Conservation (phyloP, 2,797 vertebrate genomes). For the Uromys caudimaculatus region DNA sequence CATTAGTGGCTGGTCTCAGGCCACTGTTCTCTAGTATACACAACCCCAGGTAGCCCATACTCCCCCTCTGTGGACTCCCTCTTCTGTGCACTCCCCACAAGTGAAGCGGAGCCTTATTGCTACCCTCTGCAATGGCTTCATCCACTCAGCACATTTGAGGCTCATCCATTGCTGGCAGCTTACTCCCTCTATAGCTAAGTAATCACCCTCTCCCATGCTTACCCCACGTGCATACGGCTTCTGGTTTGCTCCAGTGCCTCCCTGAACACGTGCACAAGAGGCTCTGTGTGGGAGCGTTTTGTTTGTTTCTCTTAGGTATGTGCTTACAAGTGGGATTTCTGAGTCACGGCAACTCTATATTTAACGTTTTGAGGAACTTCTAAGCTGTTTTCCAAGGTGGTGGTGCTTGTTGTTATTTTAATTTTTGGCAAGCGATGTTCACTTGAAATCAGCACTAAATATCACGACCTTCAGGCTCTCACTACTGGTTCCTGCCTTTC, state of each 20-base stretch:
- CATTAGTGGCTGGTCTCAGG: rapidly evolving
- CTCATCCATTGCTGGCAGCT: rapidly evolving
- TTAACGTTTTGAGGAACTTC: background rate
- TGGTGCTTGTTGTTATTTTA: background rate
- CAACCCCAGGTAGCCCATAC: rapidly evolving
- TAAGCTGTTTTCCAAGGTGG: background rate
- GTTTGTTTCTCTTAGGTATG: background rate
- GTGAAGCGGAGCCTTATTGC: rapidly evolving
- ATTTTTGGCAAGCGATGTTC: background rate
- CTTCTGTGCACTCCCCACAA: too few relatives aligned
- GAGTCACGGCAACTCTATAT: background rate
- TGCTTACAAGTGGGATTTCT: background rate
- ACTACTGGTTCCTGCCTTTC: rapidly evolving
- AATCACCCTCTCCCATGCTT: rapidly evolving
- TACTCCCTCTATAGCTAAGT: too few relatives aligned
- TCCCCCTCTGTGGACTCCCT: background rate
- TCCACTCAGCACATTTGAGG: rapidly evolving
- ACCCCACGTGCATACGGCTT: rapidly evolving
- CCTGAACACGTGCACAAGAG: background rate
- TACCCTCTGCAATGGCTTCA: background rate
- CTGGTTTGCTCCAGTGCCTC: background rate
- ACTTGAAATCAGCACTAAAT: background rate
- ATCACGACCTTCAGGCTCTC: too few relatives aligned
- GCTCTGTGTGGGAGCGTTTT: background rate
- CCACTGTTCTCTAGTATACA: rapidly evolving